Conservation (phyloP, 2,797 vertebrate genomes). For the Clarias fuscus region DNA sequence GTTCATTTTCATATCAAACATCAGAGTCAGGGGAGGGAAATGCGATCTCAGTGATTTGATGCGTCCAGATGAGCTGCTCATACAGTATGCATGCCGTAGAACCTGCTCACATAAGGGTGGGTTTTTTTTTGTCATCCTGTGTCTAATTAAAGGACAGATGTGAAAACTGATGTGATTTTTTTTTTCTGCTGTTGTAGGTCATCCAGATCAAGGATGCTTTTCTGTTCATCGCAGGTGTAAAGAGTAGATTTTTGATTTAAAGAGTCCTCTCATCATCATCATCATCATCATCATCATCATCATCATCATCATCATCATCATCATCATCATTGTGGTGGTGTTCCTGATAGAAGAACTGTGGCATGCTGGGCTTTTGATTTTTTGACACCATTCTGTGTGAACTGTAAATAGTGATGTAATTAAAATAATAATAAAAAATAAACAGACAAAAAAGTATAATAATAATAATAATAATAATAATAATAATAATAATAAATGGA, state of each 20-base stretch:
- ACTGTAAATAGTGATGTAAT: neutral
- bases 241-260: neutral
- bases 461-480: no score
- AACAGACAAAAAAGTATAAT: no score
- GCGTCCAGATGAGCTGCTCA: neutral
- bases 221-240: neutral
- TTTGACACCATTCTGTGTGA: neutral
- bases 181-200: neutral
- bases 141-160: neutral
- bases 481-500: no score
- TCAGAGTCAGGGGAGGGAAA: neutral
- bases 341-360: neutral
- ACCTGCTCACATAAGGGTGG: neutral
- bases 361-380: neutral
- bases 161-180: neutral
- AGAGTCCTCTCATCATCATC: neutral
- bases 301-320: neutral
- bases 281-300: no score
- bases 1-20: slow-evolving; percentile 1
- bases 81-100: neutral
- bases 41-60: neutral
- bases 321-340: neutral
- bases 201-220: neutral
- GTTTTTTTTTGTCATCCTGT: neutral
- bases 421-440: neutral